Conservation (phyloP, 2,888 invertebrate species). For the Syritta pipiens region DNA sequence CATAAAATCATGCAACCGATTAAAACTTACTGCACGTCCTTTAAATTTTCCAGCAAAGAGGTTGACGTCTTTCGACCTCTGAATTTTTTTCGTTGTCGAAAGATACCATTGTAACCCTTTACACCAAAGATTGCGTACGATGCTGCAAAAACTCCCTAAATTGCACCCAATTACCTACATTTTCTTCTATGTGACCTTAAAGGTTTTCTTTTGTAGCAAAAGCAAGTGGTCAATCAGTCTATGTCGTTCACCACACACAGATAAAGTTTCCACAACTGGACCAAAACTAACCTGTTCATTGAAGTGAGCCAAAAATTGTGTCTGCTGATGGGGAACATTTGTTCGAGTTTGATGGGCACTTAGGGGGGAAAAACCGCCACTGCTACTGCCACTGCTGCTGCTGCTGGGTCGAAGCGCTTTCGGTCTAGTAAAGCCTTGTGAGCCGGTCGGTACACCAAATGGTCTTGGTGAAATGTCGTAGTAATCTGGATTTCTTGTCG, state of each 20-base stretch:
- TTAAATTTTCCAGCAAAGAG: too few relatives aligned
- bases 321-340: conserved; percentile 78
- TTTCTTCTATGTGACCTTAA: too few relatives aligned
- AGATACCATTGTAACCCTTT: too few relatives aligned
- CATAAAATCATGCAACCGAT: too few relatives aligned
- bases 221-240: background rate
- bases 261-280: background rate
- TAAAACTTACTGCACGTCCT: too few relatives aligned
- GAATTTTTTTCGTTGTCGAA: too few relatives aligned
- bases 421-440: conserved; percentile 74
- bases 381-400: conserved; percentile 32
- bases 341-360: conserved; percentile 70
- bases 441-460: conserved; percentile 74
- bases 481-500: conserved; percentile 76
- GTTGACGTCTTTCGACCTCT: too few relatives aligned
- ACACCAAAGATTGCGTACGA: too few relatives aligned
- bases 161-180: too few relatives aligned
- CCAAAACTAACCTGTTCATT: conserved; percentile 76
- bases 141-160: too few relatives aligned
- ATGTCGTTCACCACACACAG: too few relatives aligned
- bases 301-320: conserved; percentile 78
- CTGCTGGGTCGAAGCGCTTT: conserved; percentile 75
- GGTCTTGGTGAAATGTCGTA: conserved; percentile 79
- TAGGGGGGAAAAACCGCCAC: conserved; percentile 74
- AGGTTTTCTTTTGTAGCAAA: too few relatives aligned